Conservation (phyloP, 1,140 invertebrate genomes). For the Drosophila miranda region DNA sequence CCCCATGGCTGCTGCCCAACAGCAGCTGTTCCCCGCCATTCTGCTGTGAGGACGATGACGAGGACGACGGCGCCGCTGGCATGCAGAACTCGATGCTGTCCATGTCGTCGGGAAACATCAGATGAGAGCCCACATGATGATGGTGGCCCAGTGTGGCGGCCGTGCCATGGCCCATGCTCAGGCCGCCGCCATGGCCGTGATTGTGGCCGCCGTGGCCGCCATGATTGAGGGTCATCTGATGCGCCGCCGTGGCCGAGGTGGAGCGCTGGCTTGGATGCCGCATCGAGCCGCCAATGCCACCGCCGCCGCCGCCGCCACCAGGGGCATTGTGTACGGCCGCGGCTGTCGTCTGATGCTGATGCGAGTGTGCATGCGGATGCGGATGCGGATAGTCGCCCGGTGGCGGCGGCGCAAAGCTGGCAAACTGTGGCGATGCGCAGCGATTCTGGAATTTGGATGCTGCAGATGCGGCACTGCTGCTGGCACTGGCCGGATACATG, state of each 20-base stretch:
- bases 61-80: conserved; percentile 62
- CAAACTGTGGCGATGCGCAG: conserved; percentile 74
- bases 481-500: conserved; percentile 69
- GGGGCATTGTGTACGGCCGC: conserved; percentile 63
- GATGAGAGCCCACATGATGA: conserved; percentile 43
- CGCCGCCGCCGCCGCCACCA: conserved; percentile 10
- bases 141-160: conserved; percentile 61
- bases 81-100: conserved; percentile 81
- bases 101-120: conserved; percentile 78
- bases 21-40: conserved; percentile 64
- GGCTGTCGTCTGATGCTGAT: conserved; percentile 57
- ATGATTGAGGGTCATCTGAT: conserved; percentile 46
- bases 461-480: conserved; percentile 42
- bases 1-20: conserved; percentile 60
- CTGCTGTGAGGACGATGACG: conserved; percentile 54
- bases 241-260: no score
- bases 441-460: conserved; percentile 73
- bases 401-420: conserved; percentile 60
- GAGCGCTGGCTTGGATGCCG: conserved; percentile 29
- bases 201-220: conserved; percentile 26
- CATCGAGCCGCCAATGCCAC: conserved; percentile 2
- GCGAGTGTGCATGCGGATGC: conserved; percentile 41
- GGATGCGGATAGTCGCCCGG: conserved; percentile 66
- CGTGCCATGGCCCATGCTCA: conserved; percentile 36
- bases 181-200: conserved; percentile 16